These are phyloP conservation scores for Neotoxoptera formosana DNA, from an alignment of 1,140 invertebrate species.

Conservation along the genomic window DNA sequence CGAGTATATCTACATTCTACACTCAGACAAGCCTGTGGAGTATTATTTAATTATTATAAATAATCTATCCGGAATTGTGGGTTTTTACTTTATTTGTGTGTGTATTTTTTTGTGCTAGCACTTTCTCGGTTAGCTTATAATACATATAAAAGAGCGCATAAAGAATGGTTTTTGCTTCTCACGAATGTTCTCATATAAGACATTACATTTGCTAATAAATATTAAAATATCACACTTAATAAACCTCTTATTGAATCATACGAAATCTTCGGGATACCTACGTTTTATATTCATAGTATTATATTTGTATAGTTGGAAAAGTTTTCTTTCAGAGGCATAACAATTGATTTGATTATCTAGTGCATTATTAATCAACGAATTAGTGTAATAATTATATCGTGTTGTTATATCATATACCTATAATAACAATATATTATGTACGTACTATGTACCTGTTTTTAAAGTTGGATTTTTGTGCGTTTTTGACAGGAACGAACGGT, in stretches of 20 bases:
- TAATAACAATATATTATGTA: no score
- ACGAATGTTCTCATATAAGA: background rate
- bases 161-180: background rate
- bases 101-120: background rate
- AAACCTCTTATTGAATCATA: no score
- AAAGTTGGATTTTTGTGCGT: background rate
- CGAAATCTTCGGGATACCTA: background rate
- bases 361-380: background rate
- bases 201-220: background rate
- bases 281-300: background rate
- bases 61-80: background rate
- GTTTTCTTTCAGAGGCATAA: background rate
- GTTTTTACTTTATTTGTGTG: background rate
- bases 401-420: background rate
- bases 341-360: background rate
- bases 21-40: background rate
- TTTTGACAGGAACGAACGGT: constrained; percentile 48
- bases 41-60: background rate
- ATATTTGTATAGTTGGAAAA: background rate
- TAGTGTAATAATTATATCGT: background rate
- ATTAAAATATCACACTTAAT: background rate
- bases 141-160: no score
- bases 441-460: background rate
- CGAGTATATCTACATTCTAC: background rate
- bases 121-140: background rate